Base-by-base conservation (phyloP, 2,113 vertebrate species). In the Poeciliopsis prolifica region DNA sequence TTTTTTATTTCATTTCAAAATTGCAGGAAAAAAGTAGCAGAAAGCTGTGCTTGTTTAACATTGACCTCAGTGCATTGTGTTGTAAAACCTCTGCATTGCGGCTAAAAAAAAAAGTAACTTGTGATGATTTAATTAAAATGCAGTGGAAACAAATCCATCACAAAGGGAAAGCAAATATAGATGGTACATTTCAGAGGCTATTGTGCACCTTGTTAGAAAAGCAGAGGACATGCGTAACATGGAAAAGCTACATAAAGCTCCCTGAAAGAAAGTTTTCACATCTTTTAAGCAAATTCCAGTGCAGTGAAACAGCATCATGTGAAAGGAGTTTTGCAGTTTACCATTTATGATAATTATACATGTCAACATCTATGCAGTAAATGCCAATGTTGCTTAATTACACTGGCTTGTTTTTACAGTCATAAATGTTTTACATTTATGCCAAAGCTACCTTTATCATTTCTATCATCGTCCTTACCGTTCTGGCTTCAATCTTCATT, bases 391-490 rank as follows among this genome's bases (percentile, higher is more conserved):
- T 9, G 17, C 15, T 19, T 7, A 63, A 63, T 63, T 13, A 2
- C 33, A 63, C 7, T 37, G 31, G 3, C 17, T 69, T 88, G 19
- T 90, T 37, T 17, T 85, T 84, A n/a, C 86, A 92, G 88, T n/a
- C n/a, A n/a, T n/a, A n/a, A n/a, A n/a, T n/a, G n/a, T n/a, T n/a
- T 69, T 90, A 93, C 77, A 96, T 97, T 88, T 97, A 97, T 0
- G 95, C 96, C 80, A 96, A 95, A 81, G 95, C 96, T 70, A 94
- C 95, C 35, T 97, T 97, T 86, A 72, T 96, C 58, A 96, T 97
- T 89, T 95, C 97, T 86, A 88, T 97, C 77, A 83, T 97, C 0
- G 96, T 97, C 0, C 81, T 86, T 5, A 74, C 72, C 0, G 95
- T 96, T 26, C 84, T 97, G 86, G 89, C 40, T 68, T 94, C 93